These are phyloP conservation scores for Bufo bufo DNA, from an alignment of 2,113 vertebrate species.

Conservation along the genomic window DNA sequence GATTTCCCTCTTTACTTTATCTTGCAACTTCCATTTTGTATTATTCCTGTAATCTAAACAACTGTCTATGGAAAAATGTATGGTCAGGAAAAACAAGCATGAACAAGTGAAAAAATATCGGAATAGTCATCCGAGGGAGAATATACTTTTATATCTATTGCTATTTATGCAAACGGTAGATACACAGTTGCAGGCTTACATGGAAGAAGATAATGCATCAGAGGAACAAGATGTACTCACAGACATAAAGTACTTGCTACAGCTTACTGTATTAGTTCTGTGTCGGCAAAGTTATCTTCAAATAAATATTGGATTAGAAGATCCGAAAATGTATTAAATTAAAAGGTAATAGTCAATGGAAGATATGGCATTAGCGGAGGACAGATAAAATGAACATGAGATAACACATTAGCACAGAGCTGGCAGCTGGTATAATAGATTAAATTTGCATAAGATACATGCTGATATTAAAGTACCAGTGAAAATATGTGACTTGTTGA, in stretches of 20 bases:
- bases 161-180: neutral
- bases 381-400: too few species aligned
- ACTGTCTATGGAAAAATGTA: neutral
- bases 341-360: slow-evolving; percentile 39
- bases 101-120: neutral
- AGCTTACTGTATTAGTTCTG: neutral
- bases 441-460: slow-evolving; percentile 41
- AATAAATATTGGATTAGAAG: slow-evolving; percentile 50
- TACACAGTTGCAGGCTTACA: neutral
- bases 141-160: neutral
- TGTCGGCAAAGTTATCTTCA: slow-evolving; percentile 21
- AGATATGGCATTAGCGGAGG: slow-evolving; percentile 33
- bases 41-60: too few species aligned
- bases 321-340: slow-evolving; percentile 24
- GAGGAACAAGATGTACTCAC: neutral
- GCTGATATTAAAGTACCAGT: slow-evolving; percentile 42
- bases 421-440: slow-evolving; percentile 29
- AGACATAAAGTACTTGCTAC: neutral
- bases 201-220: neutral
- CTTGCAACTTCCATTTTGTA: too few species aligned
- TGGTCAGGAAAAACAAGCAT: neutral
- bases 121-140: neutral
- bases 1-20: too few species aligned
- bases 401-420: slow-evolving; percentile 44
- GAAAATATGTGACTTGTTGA: neutral